Evolutionary conservation across 2,888 invertebrate species (phyloP), one percentile per base, ranked within the genome.

Genomic region (Adela reaumurella): DNA sequence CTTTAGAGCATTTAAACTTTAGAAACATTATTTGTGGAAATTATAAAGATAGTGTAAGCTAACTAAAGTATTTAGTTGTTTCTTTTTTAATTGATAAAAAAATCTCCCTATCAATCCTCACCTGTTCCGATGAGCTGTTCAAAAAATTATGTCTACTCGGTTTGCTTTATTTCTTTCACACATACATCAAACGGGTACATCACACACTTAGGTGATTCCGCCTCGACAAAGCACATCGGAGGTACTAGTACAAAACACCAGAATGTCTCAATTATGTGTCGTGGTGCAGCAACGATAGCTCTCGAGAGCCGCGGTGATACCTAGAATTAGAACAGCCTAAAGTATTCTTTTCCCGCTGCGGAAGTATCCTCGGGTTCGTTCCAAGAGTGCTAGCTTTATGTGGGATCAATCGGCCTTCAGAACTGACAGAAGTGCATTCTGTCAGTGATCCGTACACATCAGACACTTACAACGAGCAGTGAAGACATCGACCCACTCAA

Each of bases 321-420:
- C 78, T 78, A 78, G 78, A 78, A 78, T 76, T 19, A 76, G 71
- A 78, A 74, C 74, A 74, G 74, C 78, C 78, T 77, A 77, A 68
- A 77, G 44, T n/a, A 71, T 74, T 14, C 10, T 5, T 35, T 14
- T 14, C 14, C 11, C 11, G 14, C 35, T 8, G 35, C 35, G 14
- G 14, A 14, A 8, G 4, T 35, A 3, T 35, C 35, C 11, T 35
- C 35, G 24, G 24, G 8, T n/a, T n/a, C 24, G 24, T 24, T 24
- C 24, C 10, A 10, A 6, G 24, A 10, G 24, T 5, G 24, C 10
- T 24, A 10, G 10, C 5, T 5, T 24, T 24, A 5, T 24, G 24
- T 5, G 24, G 6, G 5, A 24, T 5, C 24, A 10, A 6, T 24
- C 10, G 24, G 24, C 5, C 24, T 24, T 24, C 6, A 10, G 24